Percentiles rank a stretch among this genome's conserved stretches.
Conservation (phyloP, 2,797 vertebrate species). For the Apogon talboti region DNA sequence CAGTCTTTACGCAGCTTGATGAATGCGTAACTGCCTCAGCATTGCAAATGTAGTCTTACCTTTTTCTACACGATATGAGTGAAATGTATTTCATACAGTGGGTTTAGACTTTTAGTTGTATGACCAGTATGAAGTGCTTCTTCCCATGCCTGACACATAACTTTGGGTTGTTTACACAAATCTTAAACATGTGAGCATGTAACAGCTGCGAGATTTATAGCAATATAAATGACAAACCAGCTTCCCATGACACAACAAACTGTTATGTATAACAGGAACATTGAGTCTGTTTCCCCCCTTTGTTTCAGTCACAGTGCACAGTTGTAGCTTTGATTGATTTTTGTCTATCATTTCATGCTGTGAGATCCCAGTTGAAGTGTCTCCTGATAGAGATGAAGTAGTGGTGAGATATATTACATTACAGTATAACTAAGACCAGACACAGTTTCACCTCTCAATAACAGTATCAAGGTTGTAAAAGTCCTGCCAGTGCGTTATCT, state of each 20-base stretch:
- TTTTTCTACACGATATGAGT: slow-evolving; percentile 1
- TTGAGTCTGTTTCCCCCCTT: slow-evolving; percentile 26
- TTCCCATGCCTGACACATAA: slow-evolving; percentile 14
- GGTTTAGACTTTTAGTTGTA: no score
- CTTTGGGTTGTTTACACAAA: background rate
- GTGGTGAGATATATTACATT: slow-evolving; percentile 47
- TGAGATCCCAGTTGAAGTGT: slow-evolving; percentile 18
- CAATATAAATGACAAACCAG: background rate
- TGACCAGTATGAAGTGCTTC: background rate
- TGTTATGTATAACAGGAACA: slow-evolving; percentile 34
- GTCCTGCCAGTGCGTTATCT: slow-evolving; percentile 1
- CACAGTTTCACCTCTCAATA: slow-evolving; percentile 32
- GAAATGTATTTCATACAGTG: background rate
- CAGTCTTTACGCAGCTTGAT: slow-evolving; percentile 49
- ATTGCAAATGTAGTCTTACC: slow-evolving; percentile 16
- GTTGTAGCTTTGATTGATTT: slow-evolving; percentile 71
- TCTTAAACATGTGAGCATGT: background rate
- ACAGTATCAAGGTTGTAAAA: background rate
- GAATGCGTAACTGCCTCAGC: slow-evolving; percentile 45
- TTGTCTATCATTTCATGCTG: slow-evolving; percentile 58
- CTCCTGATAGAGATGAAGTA: slow-evolving; percentile 42
- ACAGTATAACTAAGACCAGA: slow-evolving; percentile 41
- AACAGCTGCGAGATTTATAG: slow-evolving; percentile 5
- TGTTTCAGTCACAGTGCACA: slow-evolving; percentile 32
- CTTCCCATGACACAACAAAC: slow-evolving; percentile 8